phyloP scores from a whole-genome alignment of 2,113 vertebrate species.

The Hystrix brachyura region DNA sequence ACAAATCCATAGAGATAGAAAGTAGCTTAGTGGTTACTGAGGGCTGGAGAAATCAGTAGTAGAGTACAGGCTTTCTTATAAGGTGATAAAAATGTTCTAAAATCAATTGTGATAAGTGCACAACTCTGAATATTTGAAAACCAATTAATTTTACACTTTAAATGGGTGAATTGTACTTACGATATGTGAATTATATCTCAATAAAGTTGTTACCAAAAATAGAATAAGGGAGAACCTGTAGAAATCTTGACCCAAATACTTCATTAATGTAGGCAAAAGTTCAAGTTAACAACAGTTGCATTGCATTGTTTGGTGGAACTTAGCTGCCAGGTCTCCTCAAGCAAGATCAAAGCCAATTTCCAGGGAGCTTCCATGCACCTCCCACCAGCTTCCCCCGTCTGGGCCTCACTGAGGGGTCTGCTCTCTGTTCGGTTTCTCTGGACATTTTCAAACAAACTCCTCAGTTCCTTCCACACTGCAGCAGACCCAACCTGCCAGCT shows the following conservation, averaged over 20 bases:
- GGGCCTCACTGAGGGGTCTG: neutral
- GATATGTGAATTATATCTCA: neutral
- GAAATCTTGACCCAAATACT: slow-evolving; percentile 21
- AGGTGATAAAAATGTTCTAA: slow-evolving; percentile 11
- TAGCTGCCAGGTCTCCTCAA: slow-evolving; percentile 16
- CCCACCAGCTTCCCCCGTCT: neutral
- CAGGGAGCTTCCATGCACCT: neutral
- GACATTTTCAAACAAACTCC: neutral
- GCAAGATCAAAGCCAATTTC: slow-evolving; percentile 41
- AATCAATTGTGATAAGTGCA: neutral
- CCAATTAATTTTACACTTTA: neutral
- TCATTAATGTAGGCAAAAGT: slow-evolving; percentile 28
- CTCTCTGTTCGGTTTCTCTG: neutral
- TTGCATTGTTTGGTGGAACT: neutral
- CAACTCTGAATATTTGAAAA: neutral
- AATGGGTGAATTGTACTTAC: neutral
- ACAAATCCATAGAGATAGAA: neutral
- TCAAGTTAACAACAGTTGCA: slow-evolving; percentile 40
- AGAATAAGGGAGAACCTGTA: neutral
- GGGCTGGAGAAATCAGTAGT: neutral
- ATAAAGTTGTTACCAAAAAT: slow-evolving; percentile 23
- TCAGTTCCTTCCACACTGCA: neutral
- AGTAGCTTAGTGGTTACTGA: neutral
- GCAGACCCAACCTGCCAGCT: neutral
- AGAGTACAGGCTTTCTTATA: neutral